A percentile compares a stretch with the other conserved stretches of the same genome.
Evolutionary conservation across 2,888 invertebrate species (phyloP).

Genomic region (Meandrusa payeni): DNA sequence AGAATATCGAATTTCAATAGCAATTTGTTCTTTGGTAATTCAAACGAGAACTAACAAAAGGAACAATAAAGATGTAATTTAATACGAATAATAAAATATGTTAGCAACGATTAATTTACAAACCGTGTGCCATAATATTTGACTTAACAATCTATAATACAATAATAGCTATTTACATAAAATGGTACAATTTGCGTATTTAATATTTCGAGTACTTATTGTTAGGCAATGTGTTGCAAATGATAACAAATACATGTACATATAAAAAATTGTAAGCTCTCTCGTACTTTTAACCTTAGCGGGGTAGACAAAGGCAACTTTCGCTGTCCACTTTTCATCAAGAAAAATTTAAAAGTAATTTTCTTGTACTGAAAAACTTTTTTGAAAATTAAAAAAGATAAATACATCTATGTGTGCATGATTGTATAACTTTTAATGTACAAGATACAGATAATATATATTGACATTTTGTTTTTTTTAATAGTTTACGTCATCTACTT

Average conservation of each 20-base stretch:
- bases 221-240: conserved; percentile 4
- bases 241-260: too few relatives aligned
- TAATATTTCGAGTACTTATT: not conserved
- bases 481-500: too few relatives aligned
- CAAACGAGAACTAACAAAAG: conserved; percentile 35
- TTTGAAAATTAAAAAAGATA: not conserved
- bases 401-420: not conserved
- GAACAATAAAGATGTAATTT: conserved; percentile 6
- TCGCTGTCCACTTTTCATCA: too few relatives aligned
- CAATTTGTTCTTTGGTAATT: conserved; percentile 59
- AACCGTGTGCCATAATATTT: not conserved
- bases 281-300: too few relatives aligned
- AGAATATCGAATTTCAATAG: conserved; percentile 31
- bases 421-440: too few relatives aligned
- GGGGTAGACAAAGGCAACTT: too few relatives aligned
- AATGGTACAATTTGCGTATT: conserved; percentile 13
- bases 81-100: conserved; percentile 9
- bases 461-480: too few relatives aligned
- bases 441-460: too few relatives aligned
- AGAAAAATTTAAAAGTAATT: too few relatives aligned
- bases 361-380: too few relatives aligned
- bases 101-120: conserved; percentile 4
- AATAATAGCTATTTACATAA: conserved; percentile 19
- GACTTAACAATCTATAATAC: conserved; percentile 12
- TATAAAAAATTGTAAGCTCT: not conserved